These are phyloP conservation scores for Prionailurus bengalensis DNA, from an alignment of 2,113 vertebrate species.

Conservation along the genomic window DNA sequence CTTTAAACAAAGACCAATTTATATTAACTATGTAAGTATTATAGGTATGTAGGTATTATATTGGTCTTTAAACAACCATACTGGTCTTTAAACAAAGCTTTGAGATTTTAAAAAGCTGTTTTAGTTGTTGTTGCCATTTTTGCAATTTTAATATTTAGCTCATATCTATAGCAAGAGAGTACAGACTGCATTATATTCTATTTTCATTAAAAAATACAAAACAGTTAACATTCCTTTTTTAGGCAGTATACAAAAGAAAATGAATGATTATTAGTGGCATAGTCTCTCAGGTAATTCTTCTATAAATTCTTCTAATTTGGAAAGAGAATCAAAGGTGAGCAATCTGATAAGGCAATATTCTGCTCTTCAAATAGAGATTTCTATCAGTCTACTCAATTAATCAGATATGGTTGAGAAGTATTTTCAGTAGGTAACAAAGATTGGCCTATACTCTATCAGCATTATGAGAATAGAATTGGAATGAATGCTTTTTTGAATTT, in stretches of 20 bases:
- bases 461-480: slow-evolving; percentile 78
- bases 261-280: neutral
- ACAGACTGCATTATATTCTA: neutral
- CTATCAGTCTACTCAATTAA: slow-evolving; percentile 73
- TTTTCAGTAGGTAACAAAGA: slow-evolving; percentile 54
- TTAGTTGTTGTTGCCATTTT: neutral
- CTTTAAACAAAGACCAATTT: neutral
- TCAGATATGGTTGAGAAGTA: slow-evolving; percentile 73
- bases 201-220: neutral
- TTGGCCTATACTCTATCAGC: slow-evolving; percentile 65
- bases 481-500: slow-evolving; percentile 74
- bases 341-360: slow-evolving; percentile 58
- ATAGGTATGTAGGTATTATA: too few relatives aligned
- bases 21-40: too few relatives aligned
- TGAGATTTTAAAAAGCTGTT: slow-evolving; percentile 20
- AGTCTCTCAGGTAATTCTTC: slow-evolving; percentile 1
- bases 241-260: slow-evolving; percentile 30
- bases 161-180: neutral
- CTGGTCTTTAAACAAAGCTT: neutral
- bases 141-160: neutral
- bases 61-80: neutral
- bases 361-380: slow-evolving; percentile 62
- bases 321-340: slow-evolving; percentile 18
- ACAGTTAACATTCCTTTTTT: neutral
- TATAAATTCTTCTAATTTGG: slow-evolving; percentile 37